phyloP scores from a whole-genome alignment of 53 echinoderm and acorn worm species.

The Pentamera pediparva region DNA sequence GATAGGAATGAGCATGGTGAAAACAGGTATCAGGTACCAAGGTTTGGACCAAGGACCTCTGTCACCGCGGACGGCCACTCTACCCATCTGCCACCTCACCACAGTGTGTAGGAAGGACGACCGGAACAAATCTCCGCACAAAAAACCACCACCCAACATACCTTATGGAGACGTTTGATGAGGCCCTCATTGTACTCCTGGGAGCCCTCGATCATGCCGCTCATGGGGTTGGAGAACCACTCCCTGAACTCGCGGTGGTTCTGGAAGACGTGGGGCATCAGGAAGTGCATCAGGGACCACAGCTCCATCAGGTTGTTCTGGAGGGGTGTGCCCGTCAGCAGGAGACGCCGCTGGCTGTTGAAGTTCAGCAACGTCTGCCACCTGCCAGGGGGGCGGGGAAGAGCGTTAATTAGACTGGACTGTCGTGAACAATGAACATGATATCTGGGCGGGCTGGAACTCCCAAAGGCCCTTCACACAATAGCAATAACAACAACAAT shows the following conservation, averaged over 20 bases:
- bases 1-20: no score
- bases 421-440: no score
- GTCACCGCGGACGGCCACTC: no score
- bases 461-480: no score
- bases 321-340: constrained; percentile 93
- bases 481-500: no score
- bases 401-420: not conserved
- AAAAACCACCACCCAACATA: constrained; percentile 1
- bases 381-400: constrained; percentile 22
- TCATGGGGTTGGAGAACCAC: constrained; percentile 98
- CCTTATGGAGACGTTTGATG: constrained; percentile 87
- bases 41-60: no score
- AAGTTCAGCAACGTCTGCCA: constrained; percentile 99
- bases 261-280: constrained; percentile 99
- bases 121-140: no score
- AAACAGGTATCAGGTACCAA: no score
- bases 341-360: constrained; percentile 94
- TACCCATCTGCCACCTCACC: no score
- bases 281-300: constrained; percentile 99
- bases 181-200: constrained; percentile 96
- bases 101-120: no score
- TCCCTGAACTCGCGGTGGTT: constrained; percentile 97
- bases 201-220: constrained; percentile 97
- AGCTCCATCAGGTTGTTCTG: constrained; percentile 99
- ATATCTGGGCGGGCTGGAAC: no score